Base-by-base conservation (phyloP, 2,888 invertebrate genomes). In the Serrognathus titanus region DNA sequence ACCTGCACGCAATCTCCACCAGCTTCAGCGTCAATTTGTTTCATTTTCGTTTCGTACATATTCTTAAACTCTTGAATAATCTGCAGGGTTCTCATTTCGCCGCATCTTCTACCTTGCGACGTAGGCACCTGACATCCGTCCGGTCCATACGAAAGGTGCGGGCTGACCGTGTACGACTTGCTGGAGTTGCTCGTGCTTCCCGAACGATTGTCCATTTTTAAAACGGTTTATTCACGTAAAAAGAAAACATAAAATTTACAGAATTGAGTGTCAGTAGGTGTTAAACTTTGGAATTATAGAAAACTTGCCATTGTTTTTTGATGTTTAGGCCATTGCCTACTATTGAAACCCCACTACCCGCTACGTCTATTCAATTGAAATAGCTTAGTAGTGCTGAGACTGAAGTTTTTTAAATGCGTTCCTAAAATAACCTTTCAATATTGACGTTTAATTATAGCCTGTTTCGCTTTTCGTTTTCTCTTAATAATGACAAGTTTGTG, bases 31-130 rank as follows among this genome's bases (percentile, higher is more conserved):
- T 86, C 85, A 43, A 88, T 79, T 49, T 81, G 75, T 37, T 79
- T 76, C 73, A 89, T 78, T 58, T 85, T 81, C 39, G 81, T 78
- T 63, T 86, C 83, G 68, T 87, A 89, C 0, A 85, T 77, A 52
- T 77, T 74, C 69, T 84, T 85, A 61, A 89, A 83, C 56, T 87
- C 82, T 47, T 78, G 75, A 51, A 86, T 78, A 62, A 87, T 81
- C 46, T 71, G 76, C 52, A 84, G 76, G 20, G 80, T 75, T 49
- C 71, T 68, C 35, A 71, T 69, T 66, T 77, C 76, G 12, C 72
- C 73, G 61, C 75, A 76, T 57, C 68, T 64, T 39, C 63, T 58
- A 10, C 20, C 39, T 39, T 39, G 10, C 51, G 62, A 55, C n/a
- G 40, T 52, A 9, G 56, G 20, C 6, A 58, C 59, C 36, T 61